Evolutionary conservation across 2,888 invertebrate species (phyloP).

Genomic region (Drosophila gaucha): DNA sequence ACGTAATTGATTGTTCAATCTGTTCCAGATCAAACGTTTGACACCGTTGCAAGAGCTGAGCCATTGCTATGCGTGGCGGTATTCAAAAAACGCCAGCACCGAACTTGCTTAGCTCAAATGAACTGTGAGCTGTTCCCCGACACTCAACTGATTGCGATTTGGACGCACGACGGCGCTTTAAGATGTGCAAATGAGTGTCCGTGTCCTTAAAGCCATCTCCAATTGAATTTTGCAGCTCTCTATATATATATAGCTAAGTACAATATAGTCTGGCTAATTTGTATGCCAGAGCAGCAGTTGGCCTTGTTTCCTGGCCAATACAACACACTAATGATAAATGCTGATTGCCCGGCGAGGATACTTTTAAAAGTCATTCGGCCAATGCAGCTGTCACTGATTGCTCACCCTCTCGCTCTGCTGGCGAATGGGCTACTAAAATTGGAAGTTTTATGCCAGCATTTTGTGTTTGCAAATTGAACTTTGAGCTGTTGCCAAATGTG

Average conservation of each 20-base stretch:
- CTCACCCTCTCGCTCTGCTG: constrained; percentile 7
- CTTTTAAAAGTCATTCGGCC: constrained; percentile 64
- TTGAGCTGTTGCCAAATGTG: constrained; percentile 70
- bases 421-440: constrained; percentile 62
- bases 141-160: constrained; percentile 70
- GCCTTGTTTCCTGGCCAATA: constrained; percentile 31
- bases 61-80: constrained; percentile 61
- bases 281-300: constrained; percentile 40
- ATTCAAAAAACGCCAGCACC: constrained; percentile 55
- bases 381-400: constrained; percentile 76
- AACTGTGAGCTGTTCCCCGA: constrained; percentile 58
- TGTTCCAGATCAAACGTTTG: constrained; percentile 77
- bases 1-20: constrained; percentile 81
- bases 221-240: constrained; percentile 48
- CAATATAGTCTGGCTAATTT: constrained; percentile 33
- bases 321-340: constrained; percentile 39
- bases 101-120: constrained; percentile 53
- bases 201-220: constrained; percentile 27
- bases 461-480: constrained; percentile 69
- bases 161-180: constrained; percentile 49
- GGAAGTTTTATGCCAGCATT: constrained; percentile 65
- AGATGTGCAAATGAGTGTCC: constrained; percentile 47
- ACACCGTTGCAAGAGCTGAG: constrained; percentile 42
- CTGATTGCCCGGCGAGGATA: constrained; percentile 53
- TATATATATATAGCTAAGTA: constrained; percentile 50